A percentile compares a stretch with the other conserved stretches of the same genome.
Conservation (phyloP, 2,797 vertebrate species). For the Rhinophrynus dorsalis region DNA sequence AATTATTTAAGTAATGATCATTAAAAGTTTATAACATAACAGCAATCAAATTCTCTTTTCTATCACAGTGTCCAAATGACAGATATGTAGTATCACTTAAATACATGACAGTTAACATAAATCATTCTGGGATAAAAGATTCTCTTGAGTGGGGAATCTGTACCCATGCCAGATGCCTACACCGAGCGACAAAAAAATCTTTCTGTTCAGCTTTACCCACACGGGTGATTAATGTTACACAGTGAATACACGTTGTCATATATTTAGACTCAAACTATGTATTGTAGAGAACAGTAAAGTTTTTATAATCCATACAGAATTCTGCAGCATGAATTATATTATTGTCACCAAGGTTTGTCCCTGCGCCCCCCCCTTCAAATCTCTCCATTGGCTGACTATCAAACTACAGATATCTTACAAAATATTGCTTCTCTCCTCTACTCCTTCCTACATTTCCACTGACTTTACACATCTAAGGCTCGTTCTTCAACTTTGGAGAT, state of each 20-base stretch:
- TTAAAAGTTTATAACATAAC: constrained; percentile 69
- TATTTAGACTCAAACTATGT: not conserved
- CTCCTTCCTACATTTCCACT: too few relatives aligned
- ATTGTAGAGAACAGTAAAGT: not conserved
- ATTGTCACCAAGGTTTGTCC: too few relatives aligned
- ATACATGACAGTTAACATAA: constrained; percentile 75
- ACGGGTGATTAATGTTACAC: constrained; percentile 13
- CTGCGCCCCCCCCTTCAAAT: too few relatives aligned
- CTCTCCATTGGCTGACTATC: too few relatives aligned
- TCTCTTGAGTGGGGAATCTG: constrained; percentile 67
- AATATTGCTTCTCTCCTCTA: too few relatives aligned
- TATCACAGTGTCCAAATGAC: constrained; percentile 66
- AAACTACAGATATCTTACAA: too few relatives aligned
- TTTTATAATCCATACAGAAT: too few relatives aligned
- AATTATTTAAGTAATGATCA: constrained; percentile 64
- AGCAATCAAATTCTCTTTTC: constrained; percentile 72
- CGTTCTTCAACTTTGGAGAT: too few relatives aligned
- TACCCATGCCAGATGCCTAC: constrained; percentile 72
- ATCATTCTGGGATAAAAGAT: constrained; percentile 76
- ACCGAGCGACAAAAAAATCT: constrained; percentile 44
- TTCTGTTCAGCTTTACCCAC: constrained; percentile 10
- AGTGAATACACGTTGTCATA: not conserved
- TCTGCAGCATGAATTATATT: not conserved
- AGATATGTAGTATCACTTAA: constrained; percentile 72
- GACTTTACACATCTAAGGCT: too few relatives aligned